Percentiles rank a stretch among this genome's conserved stretches.
Conservation (phyloP, 2,113 vertebrate species). For the Psammodynastes pulverulentus region DNA sequence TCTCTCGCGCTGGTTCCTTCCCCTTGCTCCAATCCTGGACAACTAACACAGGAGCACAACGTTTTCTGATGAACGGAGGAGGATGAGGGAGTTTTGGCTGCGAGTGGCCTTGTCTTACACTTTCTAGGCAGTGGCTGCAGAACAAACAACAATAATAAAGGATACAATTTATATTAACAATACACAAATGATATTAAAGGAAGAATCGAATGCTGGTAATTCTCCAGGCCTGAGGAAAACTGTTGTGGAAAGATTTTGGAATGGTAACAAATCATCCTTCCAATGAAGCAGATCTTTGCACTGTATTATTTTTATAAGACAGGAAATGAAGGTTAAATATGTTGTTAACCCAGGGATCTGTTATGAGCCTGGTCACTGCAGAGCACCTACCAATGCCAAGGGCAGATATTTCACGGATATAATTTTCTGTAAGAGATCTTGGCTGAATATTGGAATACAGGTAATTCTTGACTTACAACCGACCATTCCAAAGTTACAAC, state of each 20-base stretch:
- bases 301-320: not conserved
- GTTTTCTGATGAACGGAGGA: not conserved
- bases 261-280: not conserved
- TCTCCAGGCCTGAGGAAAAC: not conserved
- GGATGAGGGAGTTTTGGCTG: not conserved
- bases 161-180: not conserved
- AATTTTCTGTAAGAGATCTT: not conserved
- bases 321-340: not conserved
- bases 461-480: not conserved
- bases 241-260: not conserved
- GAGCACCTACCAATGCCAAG: not conserved
- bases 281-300: not conserved
- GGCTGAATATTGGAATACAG: not conserved
- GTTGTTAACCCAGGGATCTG: not conserved
- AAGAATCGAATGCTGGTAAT: not conserved
- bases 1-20: not conserved
- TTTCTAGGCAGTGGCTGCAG: not conserved
- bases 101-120: not conserved
- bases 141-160: not conserved
- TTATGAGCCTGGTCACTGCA: not conserved
- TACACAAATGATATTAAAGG: not conserved
- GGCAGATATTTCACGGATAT: not conserved
- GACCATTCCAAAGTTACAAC: not conserved
- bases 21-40: not conserved
- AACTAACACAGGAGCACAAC: not conserved